Evolutionary conservation across 2,888 invertebrate genomes (phyloP), one percentile per base, ranked within the genome.

Genomic region (Philopedon plagiatum): DNA sequence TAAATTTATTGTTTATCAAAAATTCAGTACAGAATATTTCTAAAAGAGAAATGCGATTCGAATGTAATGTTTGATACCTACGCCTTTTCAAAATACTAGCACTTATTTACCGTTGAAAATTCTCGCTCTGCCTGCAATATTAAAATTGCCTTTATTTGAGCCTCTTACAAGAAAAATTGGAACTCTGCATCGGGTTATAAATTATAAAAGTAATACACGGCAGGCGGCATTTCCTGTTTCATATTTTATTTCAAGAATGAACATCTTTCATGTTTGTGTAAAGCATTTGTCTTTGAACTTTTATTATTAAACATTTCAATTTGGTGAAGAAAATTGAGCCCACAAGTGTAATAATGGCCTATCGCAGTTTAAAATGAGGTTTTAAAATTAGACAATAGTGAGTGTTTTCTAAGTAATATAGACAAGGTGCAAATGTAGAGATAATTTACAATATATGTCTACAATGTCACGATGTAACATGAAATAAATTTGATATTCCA

Each of bases 21-120:
- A 49, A 49, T 49, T 49, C 21, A n/a, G 23, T 23, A 49, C n/a
- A n/a, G 23, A 49, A 23, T 49, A 23, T 49, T 23, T n/a, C 46
- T 23, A 3, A 23, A 49, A 23, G 46, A 49, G 21, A 23, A 49
- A 49, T 23, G 23, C 46, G 23, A 44, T 44, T 19, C 44, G 18
- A 19, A 23, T 23, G 46, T 49, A 49, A 49, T 49, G 46, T 49
- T 49, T 49, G 46, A 49, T 23, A 23, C n/a, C n/a, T n/a, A n/a
- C 46, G 21, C 23, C 23, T 23, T 23, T 18, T 2, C n/a, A 23
- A 49, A 49, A 49, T 23, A 23, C 46, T 49, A n/a, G 46, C 46
- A 23, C n/a, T 49, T 49, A 49, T 49, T 49, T 49, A 49, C 46
- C 46, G 23, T 21, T n/a, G 44, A 49, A 49, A 49, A 49, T 49